These are phyloP conservation scores for Tiliqua scincoides DNA, from an alignment of 2,113 vertebrate species.

Conservation along the genomic window DNA sequence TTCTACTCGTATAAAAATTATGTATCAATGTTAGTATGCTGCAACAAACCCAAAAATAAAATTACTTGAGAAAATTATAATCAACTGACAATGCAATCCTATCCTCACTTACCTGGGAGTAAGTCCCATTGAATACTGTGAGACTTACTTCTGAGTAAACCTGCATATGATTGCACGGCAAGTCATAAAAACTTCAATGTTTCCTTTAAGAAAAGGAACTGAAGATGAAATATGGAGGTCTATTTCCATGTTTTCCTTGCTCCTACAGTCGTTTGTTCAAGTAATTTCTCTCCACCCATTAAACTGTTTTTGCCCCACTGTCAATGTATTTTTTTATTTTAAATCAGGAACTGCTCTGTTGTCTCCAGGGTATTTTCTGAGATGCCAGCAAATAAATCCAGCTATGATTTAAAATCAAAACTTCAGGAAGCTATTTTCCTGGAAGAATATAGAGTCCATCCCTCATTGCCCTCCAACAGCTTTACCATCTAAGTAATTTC, in stretches of 20 bases:
- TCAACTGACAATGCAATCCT: no score
- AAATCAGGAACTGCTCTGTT: conserved; percentile 37
- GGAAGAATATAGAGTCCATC: conserved; percentile 44
- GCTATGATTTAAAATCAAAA: conserved; percentile 48
- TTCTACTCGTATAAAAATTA: neutral
- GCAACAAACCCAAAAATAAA: neutral
- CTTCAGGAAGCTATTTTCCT: conserved; percentile 48
- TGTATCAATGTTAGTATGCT: neutral
- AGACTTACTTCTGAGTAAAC: no score
- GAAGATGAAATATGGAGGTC: neutral
- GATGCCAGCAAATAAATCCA: conserved; percentile 46
- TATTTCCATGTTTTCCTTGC: neutral
- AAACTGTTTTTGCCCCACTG: neutral
- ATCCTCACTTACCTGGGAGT: no score
- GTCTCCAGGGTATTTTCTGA: conserved; percentile 49
- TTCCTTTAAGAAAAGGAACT: neutral
- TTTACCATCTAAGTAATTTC: neutral
- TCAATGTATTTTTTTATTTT: neutral
- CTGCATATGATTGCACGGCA: no score
- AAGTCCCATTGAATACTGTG: no score
- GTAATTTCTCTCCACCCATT: neutral
- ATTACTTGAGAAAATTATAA: conserved; percentile 41
- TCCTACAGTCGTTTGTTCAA: neutral
- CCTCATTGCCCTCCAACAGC: conserved; percentile 24
- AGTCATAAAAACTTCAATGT: conserved; percentile 39